phyloP scores from a whole-genome alignment of 1,140 invertebrate genomes.

The Cepaea nemoralis region DNA sequence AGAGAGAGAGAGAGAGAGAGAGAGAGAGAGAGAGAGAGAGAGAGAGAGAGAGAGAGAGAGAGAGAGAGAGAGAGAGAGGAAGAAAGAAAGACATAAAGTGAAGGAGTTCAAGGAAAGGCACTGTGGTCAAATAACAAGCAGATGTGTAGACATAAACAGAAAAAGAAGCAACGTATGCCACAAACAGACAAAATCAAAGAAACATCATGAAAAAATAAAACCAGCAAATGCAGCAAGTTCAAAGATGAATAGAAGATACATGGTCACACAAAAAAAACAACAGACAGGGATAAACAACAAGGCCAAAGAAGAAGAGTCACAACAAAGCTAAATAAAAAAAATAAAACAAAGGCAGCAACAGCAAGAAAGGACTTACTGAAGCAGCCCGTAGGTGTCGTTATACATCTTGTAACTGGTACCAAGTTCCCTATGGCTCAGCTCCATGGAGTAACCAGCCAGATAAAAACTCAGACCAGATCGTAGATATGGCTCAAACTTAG shows the following conservation, averaged over 20 bases:
- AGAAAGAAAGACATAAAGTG: background rate
- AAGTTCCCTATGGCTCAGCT: constrained; percentile 4
- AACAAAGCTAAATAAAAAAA: too few relatives aligned
- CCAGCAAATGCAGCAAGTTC: too few relatives aligned
- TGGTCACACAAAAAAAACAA: background rate
- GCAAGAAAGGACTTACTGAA: constrained; percentile 17
- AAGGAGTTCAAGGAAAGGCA: background rate
- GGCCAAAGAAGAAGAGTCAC: too few relatives aligned
- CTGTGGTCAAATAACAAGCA: background rate
- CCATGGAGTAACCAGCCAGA: constrained; percentile 25
- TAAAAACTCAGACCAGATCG: constrained; percentile 23
- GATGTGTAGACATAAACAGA: background rate
- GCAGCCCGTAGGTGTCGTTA: constrained; percentile 24
- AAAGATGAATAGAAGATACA: too few relatives aligned
- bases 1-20: too few relatives aligned
- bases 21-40: too few relatives aligned
- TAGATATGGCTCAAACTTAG: constrained; percentile 20
- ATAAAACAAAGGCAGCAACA: too few relatives aligned
- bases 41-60: background rate
- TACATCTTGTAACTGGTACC: constrained; percentile 20
- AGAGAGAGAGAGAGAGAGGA: background rate
- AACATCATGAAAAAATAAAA: background rate
- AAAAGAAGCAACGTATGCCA: background rate
- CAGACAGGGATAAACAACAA: too few relatives aligned
- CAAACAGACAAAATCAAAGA: background rate